These are phyloP conservation scores for Cairina moschata DNA, from an alignment of 2,113 vertebrate genomes.

Conservation along the genomic window DNA sequence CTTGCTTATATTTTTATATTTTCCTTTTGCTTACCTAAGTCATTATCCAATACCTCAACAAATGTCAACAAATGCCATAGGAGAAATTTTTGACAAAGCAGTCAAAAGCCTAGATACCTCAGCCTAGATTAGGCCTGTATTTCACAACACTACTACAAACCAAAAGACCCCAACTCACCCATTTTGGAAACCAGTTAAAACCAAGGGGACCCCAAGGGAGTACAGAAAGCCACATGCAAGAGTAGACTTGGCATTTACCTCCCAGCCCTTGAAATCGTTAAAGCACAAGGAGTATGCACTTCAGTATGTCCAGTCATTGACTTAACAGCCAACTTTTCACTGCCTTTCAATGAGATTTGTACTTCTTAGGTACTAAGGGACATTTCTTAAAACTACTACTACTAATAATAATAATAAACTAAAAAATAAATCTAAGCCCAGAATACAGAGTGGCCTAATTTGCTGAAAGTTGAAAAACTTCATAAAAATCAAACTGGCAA, in stretches of 20 bases:
- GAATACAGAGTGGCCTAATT: background rate
- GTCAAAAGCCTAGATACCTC: background rate
- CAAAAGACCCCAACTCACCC: background rate
- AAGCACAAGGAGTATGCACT: background rate
- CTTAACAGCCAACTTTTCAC: background rate
- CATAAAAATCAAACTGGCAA: background rate
- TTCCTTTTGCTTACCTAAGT: background rate
- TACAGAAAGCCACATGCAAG: background rate
- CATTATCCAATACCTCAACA: background rate
- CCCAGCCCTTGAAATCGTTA: background rate
- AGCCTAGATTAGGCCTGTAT: background rate
- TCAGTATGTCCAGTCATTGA: background rate
- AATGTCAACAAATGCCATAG: background rate
- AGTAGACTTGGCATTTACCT: background rate
- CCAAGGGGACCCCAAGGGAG: background rate
- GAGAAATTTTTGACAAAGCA: background rate
- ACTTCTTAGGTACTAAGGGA: background rate
- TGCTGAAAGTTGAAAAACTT: background rate
- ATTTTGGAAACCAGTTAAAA: background rate
- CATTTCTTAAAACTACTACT: background rate
- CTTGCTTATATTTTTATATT: background rate
- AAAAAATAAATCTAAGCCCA: background rate
- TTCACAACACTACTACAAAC: background rate
- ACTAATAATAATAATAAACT: too few relatives aligned
- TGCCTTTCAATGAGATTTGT: background rate